Evolutionary conservation across 2,888 invertebrate genomes (phyloP), one percentile per base, ranked within the genome.

Genomic region (Sarcophaga subvicina): DNA sequence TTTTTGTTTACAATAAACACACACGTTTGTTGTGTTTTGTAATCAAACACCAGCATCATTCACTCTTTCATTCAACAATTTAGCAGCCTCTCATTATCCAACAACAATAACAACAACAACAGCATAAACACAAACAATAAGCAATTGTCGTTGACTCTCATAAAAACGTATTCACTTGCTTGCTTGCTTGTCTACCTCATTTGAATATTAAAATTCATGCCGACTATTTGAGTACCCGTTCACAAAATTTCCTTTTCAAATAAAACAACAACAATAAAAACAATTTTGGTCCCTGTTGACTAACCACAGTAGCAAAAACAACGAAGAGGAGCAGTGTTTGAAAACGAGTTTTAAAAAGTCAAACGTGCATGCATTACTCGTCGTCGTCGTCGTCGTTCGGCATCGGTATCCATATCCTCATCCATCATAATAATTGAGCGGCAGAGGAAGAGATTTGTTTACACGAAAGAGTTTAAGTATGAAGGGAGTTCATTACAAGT

Each of bases 181-280:
- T 59, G 6, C 47, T 66, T 80, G 78, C 25, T 66, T 80, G 78
- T 20, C 45, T 66, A 79, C 20, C 70, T 59, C 71, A 87, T 87
- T 87, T 87, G 87, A 87, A 87, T 87, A 86, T 77, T 37, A 49
- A 80, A 79, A 37, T 77, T 76, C 70, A n/a, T 76, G 64, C 70
- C 17, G n/a, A 62, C 64, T 45, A 20, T 25, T 73, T 67, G 67
- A 78, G 54, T 83, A 76, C 17, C 54, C 76, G 71, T 22, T 37
- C 6, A 37, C 60, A 73, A 63, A 70, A 75, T 80, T 80, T 84
- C 75, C 67, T 47, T 83, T 78, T 72, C 66, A 64, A 66, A 25
- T 37, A 77, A 71, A 14, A 59, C 59, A 59, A n/a, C 14, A n/a
- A n/a, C 14, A 14, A n/a, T 12, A 59, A 12, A 59, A n/a, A 59